Evolutionary conservation across 2,888 invertebrate species (phyloP).

Genomic region (Cheilosia vernalis): DNA sequence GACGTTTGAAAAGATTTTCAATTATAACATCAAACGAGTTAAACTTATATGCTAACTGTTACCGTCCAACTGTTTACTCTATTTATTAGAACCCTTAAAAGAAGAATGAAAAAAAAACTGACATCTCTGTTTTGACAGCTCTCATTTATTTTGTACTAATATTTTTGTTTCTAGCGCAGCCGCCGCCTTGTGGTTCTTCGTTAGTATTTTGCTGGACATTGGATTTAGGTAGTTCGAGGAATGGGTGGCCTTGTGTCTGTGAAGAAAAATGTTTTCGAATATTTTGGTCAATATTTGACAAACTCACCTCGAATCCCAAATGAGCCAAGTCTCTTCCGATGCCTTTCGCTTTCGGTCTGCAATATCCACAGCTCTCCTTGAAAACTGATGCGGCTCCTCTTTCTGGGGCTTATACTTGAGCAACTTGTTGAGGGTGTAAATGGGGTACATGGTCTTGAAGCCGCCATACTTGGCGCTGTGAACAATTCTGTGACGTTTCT

Average conservation of each 20-base stretch:
- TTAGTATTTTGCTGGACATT: slow-evolving; percentile 6
- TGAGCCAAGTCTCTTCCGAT: slow-evolving; percentile 43
- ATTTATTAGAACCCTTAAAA: slow-evolving; percentile 35
- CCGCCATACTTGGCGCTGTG: slow-evolving; percentile 67
- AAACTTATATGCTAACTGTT: slow-evolving; percentile 21
- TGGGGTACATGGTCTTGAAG: slow-evolving; percentile 61
- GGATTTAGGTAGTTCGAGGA: slow-evolving; percentile 30
- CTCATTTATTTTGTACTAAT: slow-evolving; percentile 22
- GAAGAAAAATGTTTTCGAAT: neutral
- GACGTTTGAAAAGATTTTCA: slow-evolving; percentile 37
- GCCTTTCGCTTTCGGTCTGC: neutral
- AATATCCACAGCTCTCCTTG: neutral
- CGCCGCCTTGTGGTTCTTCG: slow-evolving; percentile 10
- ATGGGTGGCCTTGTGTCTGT: slow-evolving; percentile 25
- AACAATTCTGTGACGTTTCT: slow-evolving; percentile 31
- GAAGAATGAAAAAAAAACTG: neutral
- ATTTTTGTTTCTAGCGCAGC: slow-evolving; percentile 28
- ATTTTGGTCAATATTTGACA: neutral
- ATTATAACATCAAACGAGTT: slow-evolving; percentile 52
- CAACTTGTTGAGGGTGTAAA: slow-evolving; percentile 65
- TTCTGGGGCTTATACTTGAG: slow-evolving; percentile 50
- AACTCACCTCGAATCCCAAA: slow-evolving; percentile 44
- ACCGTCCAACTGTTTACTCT: slow-evolving; percentile 25
- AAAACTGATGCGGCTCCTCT: neutral
- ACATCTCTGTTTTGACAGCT: neutral